Conservation (phyloP, 2,888 invertebrate species). For the Gasteruption jaculator region DNA sequence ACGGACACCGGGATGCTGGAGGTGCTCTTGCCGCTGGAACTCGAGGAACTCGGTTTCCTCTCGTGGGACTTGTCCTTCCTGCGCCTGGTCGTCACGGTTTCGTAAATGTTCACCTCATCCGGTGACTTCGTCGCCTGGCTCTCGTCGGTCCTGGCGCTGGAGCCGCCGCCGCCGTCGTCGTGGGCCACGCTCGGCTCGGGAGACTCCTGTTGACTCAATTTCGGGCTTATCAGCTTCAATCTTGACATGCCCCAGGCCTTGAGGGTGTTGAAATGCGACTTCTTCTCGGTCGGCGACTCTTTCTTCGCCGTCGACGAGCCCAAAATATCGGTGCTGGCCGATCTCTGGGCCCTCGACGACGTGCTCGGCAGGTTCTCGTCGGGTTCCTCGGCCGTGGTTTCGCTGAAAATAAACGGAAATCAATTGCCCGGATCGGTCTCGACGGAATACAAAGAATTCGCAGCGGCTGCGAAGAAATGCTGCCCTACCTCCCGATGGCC, state of each 20-base stretch:
- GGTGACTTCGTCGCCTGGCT: slow-evolving; percentile 42
- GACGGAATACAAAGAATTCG: too few species aligned
- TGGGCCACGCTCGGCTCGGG: slow-evolving; percentile 18
- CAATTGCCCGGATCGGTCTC: too few species aligned
- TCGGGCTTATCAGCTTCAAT: slow-evolving; percentile 65
- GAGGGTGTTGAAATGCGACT: slow-evolving; percentile 73
- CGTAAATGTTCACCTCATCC: slow-evolving; percentile 62
- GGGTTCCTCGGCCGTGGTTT: slow-evolving; percentile 37
- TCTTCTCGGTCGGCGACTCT: slow-evolving; percentile 62
- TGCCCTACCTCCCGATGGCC: slow-evolving; percentile 78
- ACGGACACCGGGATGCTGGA: slow-evolving; percentile 41
- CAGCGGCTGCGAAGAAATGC: neutral
- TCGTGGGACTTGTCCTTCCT: slow-evolving; percentile 71
- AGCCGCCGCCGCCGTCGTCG: neutral
- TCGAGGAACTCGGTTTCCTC: slow-evolving; percentile 75
- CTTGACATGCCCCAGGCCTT: slow-evolving; percentile 83
- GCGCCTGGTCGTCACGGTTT: slow-evolving; percentile 63
- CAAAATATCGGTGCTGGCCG: slow-evolving; percentile 67
- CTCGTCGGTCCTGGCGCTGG: neutral
- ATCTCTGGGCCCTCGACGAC: slow-evolving; percentile 41
- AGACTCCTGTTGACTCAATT: slow-evolving; percentile 33
- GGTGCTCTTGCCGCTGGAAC: slow-evolving; percentile 50
- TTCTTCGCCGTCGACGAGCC: slow-evolving; percentile 62
- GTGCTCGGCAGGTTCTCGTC: slow-evolving; percentile 33
- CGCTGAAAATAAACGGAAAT: slow-evolving; percentile 33